These are phyloP conservation scores for Rhinoraja longicauda DNA, from an alignment of 2,797 vertebrate genomes.

Conservation along the genomic window DNA sequence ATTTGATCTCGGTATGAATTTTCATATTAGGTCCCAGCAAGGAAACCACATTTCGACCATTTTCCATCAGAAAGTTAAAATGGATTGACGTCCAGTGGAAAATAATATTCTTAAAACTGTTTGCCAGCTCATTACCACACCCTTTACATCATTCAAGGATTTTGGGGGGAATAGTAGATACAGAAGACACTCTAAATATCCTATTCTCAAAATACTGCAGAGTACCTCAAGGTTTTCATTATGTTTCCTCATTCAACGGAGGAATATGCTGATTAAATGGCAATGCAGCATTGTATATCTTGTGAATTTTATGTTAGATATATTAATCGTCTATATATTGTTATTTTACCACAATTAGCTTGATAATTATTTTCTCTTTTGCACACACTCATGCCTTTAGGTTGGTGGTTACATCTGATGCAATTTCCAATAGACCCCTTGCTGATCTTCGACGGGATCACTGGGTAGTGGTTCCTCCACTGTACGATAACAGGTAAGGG, in stretches of 20 bases:
- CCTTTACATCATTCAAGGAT: too few relatives aligned
- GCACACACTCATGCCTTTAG: not conserved
- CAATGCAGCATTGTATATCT: not conserved
- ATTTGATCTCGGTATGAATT: too few relatives aligned
- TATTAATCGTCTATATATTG: not conserved
- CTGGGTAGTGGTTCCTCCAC: not conserved
- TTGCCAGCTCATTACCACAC: too few relatives aligned
- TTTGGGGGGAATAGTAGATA: too few relatives aligned
- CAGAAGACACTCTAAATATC: not conserved
- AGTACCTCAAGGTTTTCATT: not conserved
- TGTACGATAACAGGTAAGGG: not conserved
- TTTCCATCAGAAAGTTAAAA: too few relatives aligned
- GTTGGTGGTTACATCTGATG: not conserved
- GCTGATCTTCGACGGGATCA: not conserved
- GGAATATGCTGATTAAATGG: not conserved
- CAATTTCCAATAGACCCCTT: not conserved
- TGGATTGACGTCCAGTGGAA: too few relatives aligned
- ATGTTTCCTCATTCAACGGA: not conserved
- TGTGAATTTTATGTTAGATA: not conserved
- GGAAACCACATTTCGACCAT: too few relatives aligned
- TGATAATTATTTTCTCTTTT: slow-evolving; percentile 1
- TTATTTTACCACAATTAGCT: not conserved
- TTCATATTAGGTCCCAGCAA: too few relatives aligned
- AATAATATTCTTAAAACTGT: too few relatives aligned
- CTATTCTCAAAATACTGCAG: not conserved